These are phyloP conservation scores for Lepidurus packardi DNA, from an alignment of 1,140 invertebrate species.

Conservation along the genomic window DNA sequence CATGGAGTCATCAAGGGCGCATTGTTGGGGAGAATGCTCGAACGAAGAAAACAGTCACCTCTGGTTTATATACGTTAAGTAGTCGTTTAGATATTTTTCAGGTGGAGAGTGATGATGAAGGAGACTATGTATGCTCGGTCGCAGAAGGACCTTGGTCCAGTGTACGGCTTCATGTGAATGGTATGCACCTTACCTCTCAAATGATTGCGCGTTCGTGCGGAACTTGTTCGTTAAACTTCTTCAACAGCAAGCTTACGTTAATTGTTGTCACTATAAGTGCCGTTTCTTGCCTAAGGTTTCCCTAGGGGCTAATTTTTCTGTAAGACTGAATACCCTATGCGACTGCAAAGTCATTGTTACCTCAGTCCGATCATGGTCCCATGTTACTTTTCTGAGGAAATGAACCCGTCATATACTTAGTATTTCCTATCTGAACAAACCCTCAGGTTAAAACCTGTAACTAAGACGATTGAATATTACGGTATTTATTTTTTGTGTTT, in stretches of 20 bases:
- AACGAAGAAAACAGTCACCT: neutral
- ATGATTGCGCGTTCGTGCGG: neutral
- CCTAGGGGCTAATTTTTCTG: too few species aligned
- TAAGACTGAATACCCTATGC: too few species aligned
- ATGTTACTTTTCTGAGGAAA: neutral
- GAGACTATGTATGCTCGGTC: neutral
- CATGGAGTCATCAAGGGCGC: neutral
- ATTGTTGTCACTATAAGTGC: neutral
- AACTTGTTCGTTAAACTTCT: neutral
- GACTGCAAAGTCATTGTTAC: too few species aligned
- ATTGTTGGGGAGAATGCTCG: neutral
- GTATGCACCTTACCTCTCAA: neutral
- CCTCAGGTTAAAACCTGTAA: neutral
- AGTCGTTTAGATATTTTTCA: slow-evolving; percentile 2
- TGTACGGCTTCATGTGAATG: neutral
- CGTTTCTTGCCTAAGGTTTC: neutral
- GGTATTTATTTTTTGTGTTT: neutral
- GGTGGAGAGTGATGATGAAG: neutral
- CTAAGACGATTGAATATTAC: neutral
- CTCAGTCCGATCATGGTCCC: too few species aligned
- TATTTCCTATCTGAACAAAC: neutral
- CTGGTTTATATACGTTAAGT: slow-evolving; percentile 11
- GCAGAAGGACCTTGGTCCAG: neutral
- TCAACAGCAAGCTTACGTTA: neutral
- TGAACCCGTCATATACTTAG: neutral